These are phyloP conservation scores for Salminus brasiliensis DNA, from an alignment of 2,113 vertebrate species.

Conservation along the genomic window DNA sequence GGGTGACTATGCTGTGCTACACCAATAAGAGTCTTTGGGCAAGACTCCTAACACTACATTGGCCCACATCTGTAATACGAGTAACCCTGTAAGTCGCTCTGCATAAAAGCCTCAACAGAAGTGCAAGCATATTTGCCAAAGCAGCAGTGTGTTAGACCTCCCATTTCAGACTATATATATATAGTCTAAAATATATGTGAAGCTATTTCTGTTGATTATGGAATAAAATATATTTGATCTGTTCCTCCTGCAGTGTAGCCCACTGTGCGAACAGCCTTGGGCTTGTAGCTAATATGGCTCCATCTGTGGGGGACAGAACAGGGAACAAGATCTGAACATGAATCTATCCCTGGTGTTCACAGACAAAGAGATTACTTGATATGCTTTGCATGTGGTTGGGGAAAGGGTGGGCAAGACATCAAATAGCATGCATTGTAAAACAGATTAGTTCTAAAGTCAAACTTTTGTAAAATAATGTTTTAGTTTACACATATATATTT, in stretches of 20 bases:
- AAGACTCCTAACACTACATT: too few species aligned
- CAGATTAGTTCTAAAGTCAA: too few species aligned
- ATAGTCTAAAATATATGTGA: not conserved
- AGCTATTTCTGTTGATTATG: not conserved
- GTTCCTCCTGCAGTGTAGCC: not conserved
- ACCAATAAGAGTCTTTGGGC: too few species aligned
- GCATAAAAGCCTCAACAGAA: too few species aligned
- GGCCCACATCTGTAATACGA: too few species aligned
- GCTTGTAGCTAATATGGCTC: not conserved
- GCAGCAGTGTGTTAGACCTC: not conserved
- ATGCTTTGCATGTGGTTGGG: too few species aligned
- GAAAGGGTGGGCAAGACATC: too few species aligned
- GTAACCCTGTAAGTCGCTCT: too few species aligned
- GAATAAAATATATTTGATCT: not conserved
- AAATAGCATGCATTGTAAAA: not conserved
- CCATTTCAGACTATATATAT: not conserved
- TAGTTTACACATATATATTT: too few species aligned
- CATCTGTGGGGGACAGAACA: not conserved
- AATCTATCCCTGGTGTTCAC: not conserved
- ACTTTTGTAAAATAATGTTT: too few species aligned
- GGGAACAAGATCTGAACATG: not conserved
- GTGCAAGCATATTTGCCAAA: not conserved
- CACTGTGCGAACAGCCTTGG: not conserved
- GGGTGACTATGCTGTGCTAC: too few species aligned
- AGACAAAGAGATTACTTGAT: too few species aligned